Base-by-base conservation (phyloP, 2,797 vertebrate species). In the Varecia variegata region DNA sequence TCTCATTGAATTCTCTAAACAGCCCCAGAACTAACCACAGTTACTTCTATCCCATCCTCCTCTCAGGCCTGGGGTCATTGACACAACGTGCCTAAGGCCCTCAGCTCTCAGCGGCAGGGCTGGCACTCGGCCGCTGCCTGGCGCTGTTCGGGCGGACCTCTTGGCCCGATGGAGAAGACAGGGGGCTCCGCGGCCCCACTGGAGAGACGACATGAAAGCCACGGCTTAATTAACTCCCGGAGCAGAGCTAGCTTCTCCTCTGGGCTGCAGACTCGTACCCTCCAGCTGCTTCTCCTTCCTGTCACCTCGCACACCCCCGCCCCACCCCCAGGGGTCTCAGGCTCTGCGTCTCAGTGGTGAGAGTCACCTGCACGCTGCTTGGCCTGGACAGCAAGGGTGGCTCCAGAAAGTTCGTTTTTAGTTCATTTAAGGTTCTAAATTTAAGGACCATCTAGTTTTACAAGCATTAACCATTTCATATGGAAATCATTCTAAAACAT, bases 241-340 rank as follows among this genome's bases (percentile, higher is more conserved):
- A 79, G 81, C 70, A 88, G 45, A 88, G 67, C 21, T 2, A 88
- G 67, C 60, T 83, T 43, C 70, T 82, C 0, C 4, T 38, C 35
- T 1, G 35, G 71, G 45, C 56, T 52, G 70, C 62, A 7, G 47
- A 73, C 77, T 50, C 25, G 20, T 7, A 12, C 11, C 40, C 17
- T 90, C 70, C 56, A 12, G 58, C 32, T 43, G 25, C 70, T 86
- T 32, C 74, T 89, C 47, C 38, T 73, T 90, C 68, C 67, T 54
- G 23, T 71, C 27, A 38, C 56, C n/a, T 27, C 21, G 7, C 11
- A 1, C 12, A 12, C 56, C 0, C 56, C 50, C 15, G 2, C 21
- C 68, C 47, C 20, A 0, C 5, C 17, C 32, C 62, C 60, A 62
- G 32, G 9, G 0, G 7, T 18, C 13, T 25, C 54, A 30, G 38